Conservation (phyloP, 2,888 invertebrate genomes). For the Lasioglossum malachurum region DNA sequence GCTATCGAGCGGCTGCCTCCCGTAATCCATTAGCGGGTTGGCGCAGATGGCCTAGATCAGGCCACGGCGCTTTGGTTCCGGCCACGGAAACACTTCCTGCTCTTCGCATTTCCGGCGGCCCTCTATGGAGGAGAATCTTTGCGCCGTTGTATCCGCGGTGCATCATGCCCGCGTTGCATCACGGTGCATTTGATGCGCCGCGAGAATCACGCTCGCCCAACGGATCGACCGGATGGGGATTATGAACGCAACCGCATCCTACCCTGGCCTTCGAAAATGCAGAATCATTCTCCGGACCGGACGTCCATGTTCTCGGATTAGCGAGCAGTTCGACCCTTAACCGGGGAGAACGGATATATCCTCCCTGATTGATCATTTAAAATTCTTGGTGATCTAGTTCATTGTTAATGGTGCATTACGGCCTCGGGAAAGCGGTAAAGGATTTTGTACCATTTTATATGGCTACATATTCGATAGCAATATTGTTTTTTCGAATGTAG, state of each 20-base stretch:
- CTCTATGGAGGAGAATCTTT: not conserved
- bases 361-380: not conserved
- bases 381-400: not conserved
- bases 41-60: constrained; percentile 52
- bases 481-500: no score
- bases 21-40: constrained; percentile 60
- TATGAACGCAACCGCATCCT: not conserved
- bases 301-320: not conserved
- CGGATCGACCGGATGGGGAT: not conserved
- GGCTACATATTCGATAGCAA: no score
- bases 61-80: constrained; percentile 7
- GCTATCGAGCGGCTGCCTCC: constrained; percentile 43
- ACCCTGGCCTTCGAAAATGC: not conserved
- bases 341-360: not conserved
- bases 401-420: not conserved
- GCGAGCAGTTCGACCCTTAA: not conserved
- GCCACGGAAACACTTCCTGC: constrained; percentile 16
- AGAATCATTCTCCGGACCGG: not conserved
- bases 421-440: not conserved
- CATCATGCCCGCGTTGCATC: not conserved
- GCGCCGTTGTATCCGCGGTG: constrained; percentile 11
- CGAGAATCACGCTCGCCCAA: not conserved
- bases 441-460: no score
- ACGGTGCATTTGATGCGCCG: constrained; percentile 30
- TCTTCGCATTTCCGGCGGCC: constrained; percentile 16